Conservation (phyloP, 2,113 vertebrate species). For the Macrotus californicus region DNA sequence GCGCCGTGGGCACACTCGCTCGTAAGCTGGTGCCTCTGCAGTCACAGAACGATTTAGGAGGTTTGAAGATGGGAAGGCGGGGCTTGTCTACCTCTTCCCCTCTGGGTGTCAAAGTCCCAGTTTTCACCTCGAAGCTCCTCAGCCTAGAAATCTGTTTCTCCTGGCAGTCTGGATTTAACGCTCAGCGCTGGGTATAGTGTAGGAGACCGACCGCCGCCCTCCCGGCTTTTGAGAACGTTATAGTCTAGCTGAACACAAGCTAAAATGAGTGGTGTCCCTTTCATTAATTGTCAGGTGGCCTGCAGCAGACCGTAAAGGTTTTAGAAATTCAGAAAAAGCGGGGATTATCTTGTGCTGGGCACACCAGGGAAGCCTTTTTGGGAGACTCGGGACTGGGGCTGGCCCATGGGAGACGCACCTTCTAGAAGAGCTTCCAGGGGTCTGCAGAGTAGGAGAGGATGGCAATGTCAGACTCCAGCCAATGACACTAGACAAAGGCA, state of each 20-base stretch:
- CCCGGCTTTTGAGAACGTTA: background rate
- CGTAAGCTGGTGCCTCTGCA: accelerated
- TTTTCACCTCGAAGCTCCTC: background rate
- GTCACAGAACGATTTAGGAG: background rate
- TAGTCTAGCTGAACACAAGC: background rate
- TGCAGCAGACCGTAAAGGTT: background rate
- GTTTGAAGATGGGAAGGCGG: too few relatives aligned
- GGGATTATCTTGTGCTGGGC: background rate
- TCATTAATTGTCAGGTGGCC: background rate
- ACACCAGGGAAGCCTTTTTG: background rate
- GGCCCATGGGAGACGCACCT: background rate
- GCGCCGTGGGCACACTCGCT: accelerated
- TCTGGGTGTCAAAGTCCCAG: background rate
- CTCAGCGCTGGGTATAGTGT: background rate
- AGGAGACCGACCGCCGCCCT: background rate
- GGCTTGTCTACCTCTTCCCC: background rate
- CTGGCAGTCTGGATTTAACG: background rate
- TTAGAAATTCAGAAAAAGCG: background rate
- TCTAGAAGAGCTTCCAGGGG: background rate
- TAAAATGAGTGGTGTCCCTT: background rate
- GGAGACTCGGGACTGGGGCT: background rate
- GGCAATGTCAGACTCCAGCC: background rate
- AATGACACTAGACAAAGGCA: background rate
- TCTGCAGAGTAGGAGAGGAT: background rate
- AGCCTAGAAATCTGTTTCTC: background rate